phyloP scores from a whole-genome alignment of 2,888 invertebrate genomes.

The Gari tellinella region DNA sequence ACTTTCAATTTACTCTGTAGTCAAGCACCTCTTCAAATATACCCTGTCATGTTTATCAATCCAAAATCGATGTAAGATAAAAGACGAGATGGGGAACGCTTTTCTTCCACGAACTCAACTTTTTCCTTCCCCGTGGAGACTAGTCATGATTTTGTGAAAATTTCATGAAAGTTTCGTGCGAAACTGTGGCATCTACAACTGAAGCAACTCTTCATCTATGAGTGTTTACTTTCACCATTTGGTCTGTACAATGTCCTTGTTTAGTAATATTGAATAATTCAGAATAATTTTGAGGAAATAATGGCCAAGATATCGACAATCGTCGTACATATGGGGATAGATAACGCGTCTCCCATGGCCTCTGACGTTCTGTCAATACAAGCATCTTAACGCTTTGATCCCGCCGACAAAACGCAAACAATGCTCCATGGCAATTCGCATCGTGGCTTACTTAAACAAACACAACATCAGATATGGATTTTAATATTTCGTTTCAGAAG shows the following conservation, averaged over 20 bases:
- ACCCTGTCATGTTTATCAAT: constrained; percentile 7
- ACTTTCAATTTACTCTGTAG: constrained; percentile 48
- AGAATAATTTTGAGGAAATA: constrained; percentile 26
- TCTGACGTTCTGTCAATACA: constrained; percentile 31
- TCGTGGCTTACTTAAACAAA: constrained; percentile 36
- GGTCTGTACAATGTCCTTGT: constrained; percentile 13
- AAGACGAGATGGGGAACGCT: constrained; percentile 26
- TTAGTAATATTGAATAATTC: constrained; percentile 25
- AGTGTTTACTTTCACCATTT: neutral
- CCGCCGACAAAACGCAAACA: constrained; percentile 41
- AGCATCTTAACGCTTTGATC: constrained; percentile 52
- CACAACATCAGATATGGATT: constrained; percentile 22
- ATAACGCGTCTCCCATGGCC: constrained; percentile 36
- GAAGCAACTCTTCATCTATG: neutral
- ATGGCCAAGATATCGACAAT: constrained; percentile 24
- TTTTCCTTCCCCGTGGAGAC: constrained; percentile 20
- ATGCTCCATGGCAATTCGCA: constrained; percentile 26
- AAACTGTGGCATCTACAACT: neutral
- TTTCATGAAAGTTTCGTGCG: neutral
- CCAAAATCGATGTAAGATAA: constrained; percentile 39
- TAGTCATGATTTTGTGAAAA: neutral
- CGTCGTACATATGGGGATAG: constrained; percentile 24
- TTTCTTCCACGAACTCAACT: constrained; percentile 18
- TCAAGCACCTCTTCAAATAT: constrained; percentile 45
- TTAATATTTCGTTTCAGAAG: constrained; percentile 16